Evolutionary conservation across 2,888 invertebrate genomes (phyloP).

Genomic region (Cantharis flavilabris): DNA sequence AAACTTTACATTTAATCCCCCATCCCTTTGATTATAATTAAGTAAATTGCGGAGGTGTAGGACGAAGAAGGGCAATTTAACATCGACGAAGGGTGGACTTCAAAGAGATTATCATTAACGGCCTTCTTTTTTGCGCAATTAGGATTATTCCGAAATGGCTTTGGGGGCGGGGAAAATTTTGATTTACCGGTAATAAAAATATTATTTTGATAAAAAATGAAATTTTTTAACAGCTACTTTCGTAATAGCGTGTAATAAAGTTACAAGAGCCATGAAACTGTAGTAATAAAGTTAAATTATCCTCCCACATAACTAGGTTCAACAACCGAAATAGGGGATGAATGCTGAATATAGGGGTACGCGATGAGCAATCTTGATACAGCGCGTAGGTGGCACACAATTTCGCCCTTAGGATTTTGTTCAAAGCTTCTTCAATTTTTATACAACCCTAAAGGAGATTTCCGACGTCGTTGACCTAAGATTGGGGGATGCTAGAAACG

Average conservation of each 20-base stretch:
- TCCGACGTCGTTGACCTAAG: conserved; percentile 18
- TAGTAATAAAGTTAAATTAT: conserved; percentile 23
- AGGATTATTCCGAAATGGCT: neutral
- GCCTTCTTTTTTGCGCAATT: neutral
- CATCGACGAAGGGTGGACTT: neutral
- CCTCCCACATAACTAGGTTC: conserved; percentile 23
- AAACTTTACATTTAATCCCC: neutral
- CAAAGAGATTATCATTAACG: neutral
- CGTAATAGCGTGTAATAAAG: neutral
- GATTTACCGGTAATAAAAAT: neutral
- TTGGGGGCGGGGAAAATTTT: neutral
- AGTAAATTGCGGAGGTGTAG: neutral
- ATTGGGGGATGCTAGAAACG: conserved; percentile 8
- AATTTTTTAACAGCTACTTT: neutral
- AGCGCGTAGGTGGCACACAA: conserved; percentile 24
- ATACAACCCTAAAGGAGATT: conserved; percentile 9
- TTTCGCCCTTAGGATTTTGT: conserved; percentile 9
- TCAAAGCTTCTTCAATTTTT: conserved; percentile 5
- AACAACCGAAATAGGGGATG: conserved; percentile 26
- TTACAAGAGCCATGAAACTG: conserved; percentile 19
- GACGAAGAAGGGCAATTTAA: neutral
- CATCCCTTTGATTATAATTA: neutral
- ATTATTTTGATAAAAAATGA: neutral
- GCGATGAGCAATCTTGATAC: conserved; percentile 5
- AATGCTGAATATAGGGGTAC: conserved; percentile 6